These are phyloP conservation scores for Oriolus oriolus DNA, from an alignment of 2,113 vertebrate species.

Conservation along the genomic window DNA sequence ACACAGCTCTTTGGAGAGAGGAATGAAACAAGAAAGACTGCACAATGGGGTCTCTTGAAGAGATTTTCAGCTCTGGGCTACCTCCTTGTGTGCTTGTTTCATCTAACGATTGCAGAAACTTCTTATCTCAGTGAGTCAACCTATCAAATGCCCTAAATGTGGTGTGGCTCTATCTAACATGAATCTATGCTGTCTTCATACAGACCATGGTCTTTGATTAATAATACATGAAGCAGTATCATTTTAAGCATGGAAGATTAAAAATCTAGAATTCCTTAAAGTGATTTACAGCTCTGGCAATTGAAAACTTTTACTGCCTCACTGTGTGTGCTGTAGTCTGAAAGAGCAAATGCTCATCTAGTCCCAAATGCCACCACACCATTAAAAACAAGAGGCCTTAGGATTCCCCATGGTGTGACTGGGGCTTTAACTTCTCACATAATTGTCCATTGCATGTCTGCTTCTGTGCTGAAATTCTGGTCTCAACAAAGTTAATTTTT, in stretches of 20 bases:
- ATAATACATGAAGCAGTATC: neutral
- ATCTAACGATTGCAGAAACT: neutral
- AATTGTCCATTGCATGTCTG: neutral
- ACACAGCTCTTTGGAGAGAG: neutral
- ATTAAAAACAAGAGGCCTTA: neutral
- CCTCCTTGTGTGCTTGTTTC: neutral
- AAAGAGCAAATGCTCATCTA: neutral
- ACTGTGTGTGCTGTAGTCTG: neutral
- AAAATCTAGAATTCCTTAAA: conserved; percentile 5
- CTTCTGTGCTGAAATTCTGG: neutral
- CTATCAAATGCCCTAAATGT: neutral
- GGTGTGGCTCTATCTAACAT: neutral
- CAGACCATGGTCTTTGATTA: neutral
- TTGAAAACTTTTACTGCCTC: neutral
- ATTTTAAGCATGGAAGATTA: neutral
- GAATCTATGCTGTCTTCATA: neutral
- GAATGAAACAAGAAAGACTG: neutral
- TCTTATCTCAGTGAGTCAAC: neutral
- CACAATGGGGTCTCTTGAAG: neutral
- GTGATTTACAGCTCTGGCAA: neutral
- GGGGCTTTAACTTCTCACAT: neutral
- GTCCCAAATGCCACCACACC: neutral
- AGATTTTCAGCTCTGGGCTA: neutral
- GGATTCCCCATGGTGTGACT: neutral
- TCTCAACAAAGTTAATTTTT: conserved; percentile 25